Evolutionary conservation across 2,797 vertebrate genomes (phyloP), one percentile per base, ranked within the genome.

Genomic region (Antennarius maculatus): DNA sequence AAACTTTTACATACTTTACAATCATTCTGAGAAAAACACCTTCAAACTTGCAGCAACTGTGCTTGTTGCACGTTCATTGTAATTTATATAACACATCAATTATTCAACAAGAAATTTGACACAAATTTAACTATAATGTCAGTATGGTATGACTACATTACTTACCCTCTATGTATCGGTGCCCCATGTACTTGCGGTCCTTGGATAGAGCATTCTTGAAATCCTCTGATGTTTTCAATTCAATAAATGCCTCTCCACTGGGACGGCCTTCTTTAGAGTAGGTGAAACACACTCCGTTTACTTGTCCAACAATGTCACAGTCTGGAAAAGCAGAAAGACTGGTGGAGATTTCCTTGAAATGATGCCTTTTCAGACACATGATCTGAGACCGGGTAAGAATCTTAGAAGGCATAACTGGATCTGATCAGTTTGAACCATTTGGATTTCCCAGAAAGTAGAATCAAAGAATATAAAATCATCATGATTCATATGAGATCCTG

Each of bases 161-260:
- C 79, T 79, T 87, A 95, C 95, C 95, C 88, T 95, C 95, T 63
- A 95, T 93, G 67, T 95, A 95, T 80, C 95, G 86, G 76, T 95
- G 95, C 31, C 95, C 95, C 95, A 95, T 95, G 74, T 95, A 95
- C 90, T 95, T 95, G 51, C 94, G 93, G 82, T 95, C 95, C 82
- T 95, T 95, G 11, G 91, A 74, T 5, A 95, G 91, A 42, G 94
- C 94, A 68, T 88, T 94, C 82, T 94, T 94, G 79, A 94, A 94
- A 81, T 95, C 94, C 5, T 95, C 95, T 0, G 91, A 81, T 0
- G 92, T 93, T 77, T 92, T 93, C 62, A 95, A 83, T 67, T 95
- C 92, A 55, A 95, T 92, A 79, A 95, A 95, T 12, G 95, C 95
- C 80, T 95, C 95, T 54, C 95, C 95, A 54, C 93, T 95, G 42